Evolutionary conservation across 2,797 vertebrate species (phyloP).

Genomic region (Okamejei kenojei): DNA sequence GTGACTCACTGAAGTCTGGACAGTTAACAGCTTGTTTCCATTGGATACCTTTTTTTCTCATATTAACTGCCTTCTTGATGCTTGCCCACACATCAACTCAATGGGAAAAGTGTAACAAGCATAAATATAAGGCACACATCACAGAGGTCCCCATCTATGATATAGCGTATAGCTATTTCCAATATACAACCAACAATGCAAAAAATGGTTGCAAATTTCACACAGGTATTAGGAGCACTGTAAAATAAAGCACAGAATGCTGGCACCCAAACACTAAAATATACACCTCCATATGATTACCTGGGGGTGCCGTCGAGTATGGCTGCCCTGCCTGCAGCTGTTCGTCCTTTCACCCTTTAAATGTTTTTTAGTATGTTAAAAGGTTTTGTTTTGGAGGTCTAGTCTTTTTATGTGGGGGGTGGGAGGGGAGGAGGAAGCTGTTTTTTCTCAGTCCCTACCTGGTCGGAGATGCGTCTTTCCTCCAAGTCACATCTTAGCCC

Average conservation of each 20-base stretch:
- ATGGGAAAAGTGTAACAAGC: not conserved
- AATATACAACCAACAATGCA: not conserved
- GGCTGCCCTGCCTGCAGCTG: no score
- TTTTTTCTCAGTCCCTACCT: no score
- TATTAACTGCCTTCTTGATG: not conserved
- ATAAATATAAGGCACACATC: not conserved
- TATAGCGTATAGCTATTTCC: not conserved
- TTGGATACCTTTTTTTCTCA: not conserved
- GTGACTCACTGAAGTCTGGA: not conserved
- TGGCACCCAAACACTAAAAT: not conserved
- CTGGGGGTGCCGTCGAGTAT: no score
- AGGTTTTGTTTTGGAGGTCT: no score
- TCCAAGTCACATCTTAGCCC: no score
- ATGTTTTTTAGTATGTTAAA: no score
- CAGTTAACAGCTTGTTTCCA: not conserved
- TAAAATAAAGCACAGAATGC: not conserved
- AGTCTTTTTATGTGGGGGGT: no score
- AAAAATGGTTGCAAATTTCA: not conserved
- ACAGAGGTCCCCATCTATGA: not conserved
- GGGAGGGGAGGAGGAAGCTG: no score
- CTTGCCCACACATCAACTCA: not conserved
- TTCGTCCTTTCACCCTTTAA: no score
- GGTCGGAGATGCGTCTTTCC: no score
- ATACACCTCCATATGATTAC: no score
- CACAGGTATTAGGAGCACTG: not conserved